These are phyloP conservation scores for Pelusios castaneus DNA, from an alignment of 2,113 vertebrate genomes.

Conservation along the genomic window DNA sequence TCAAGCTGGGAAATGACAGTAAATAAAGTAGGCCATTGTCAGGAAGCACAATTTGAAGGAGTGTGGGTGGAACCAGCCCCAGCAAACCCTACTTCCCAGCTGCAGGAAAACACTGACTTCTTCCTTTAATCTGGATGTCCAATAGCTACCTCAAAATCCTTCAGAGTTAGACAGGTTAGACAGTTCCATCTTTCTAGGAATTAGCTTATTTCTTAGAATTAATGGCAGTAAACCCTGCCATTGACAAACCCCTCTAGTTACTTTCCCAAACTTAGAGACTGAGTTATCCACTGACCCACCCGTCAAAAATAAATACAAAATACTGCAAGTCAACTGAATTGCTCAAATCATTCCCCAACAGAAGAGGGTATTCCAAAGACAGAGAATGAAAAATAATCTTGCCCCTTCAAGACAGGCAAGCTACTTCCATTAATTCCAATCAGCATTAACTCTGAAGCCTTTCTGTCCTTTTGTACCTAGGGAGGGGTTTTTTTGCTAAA, in stretches of 20 bases:
- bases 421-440: neutral
- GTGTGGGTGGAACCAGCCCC: neutral
- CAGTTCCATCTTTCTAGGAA: neutral
- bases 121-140: neutral
- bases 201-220: neutral
- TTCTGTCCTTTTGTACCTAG: neutral
- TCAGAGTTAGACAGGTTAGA: neutral
- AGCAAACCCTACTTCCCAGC: neutral
- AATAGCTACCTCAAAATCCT: neutral
- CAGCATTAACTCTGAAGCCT: neutral
- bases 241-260: neutral
- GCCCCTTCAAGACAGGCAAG: neutral
- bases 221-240: neutral
- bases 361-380: neutral
- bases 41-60: neutral
- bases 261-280: neutral
- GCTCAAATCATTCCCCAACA: neutral
- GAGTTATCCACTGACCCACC: neutral
- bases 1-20: neutral
- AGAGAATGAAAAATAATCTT: neutral
- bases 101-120: neutral
- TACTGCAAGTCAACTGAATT: neutral
- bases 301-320: neutral
- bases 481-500: neutral
- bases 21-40: accelerated